Evolutionary conservation across 2,888 invertebrate genomes (phyloP).

Genomic region (Adelognathus sp.): DNA sequence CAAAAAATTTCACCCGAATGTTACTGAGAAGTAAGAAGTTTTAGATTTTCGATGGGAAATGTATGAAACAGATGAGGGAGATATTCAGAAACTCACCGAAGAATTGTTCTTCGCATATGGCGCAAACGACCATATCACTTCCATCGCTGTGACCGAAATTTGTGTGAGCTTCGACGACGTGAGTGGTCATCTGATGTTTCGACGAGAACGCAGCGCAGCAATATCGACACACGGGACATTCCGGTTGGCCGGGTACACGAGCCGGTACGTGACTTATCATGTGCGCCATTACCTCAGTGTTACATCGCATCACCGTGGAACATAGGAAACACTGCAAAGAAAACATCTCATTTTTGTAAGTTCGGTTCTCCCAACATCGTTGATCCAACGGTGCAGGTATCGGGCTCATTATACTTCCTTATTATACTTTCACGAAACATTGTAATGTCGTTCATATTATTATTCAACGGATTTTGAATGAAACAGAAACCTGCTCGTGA

Average conservation of each 20-base stretch:
- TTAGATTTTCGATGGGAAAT: neutral
- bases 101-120: conserved; percentile 84
- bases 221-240: conserved; percentile 77
- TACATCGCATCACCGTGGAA: conserved; percentile 72
- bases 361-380: neutral
- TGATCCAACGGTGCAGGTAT: neutral
- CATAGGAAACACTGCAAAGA: conserved; percentile 75
- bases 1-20: no score
- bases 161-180: conserved; percentile 77
- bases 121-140: conserved; percentile 81
- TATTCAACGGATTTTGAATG: no score
- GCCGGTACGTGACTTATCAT: conserved; percentile 78
- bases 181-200: conserved; percentile 76
- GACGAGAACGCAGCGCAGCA: conserved; percentile 78
- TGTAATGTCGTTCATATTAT: no score
- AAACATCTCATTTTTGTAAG: neutral
- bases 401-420: no score
- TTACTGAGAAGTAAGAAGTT: neutral
- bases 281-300: conserved; percentile 79
- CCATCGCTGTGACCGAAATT: conserved; percentile 76
- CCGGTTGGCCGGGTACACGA: conserved; percentile 75
- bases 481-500: no score
- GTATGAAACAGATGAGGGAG: neutral
- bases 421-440: no score
- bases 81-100: conserved; percentile 67